Conservation (phyloP, 2,888 invertebrate genomes). For the Ferdinandea cuprea region DNA sequence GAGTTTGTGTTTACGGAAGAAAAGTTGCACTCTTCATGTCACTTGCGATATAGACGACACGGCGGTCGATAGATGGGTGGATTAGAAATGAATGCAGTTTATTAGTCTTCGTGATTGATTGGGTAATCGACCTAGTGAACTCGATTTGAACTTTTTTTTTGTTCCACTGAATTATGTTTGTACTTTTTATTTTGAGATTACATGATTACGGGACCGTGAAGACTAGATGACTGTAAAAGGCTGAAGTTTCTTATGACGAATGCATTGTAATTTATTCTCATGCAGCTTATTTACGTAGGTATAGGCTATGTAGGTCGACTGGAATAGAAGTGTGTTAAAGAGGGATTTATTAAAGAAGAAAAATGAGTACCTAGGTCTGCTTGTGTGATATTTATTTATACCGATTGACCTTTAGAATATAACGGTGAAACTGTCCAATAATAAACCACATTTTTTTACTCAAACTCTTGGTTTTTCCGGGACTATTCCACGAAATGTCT, state of each 20-base stretch:
- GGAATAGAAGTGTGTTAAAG: not conserved
- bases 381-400: too few species aligned
- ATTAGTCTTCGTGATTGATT: conserved; percentile 58
- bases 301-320: not conserved
- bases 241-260: not conserved
- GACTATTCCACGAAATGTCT: too few species aligned
- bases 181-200: not conserved
- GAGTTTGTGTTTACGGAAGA: conserved; percentile 41
- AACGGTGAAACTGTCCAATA: too few species aligned
- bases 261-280: not conserved
- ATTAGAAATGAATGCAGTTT: conserved; percentile 32
- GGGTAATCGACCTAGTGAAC: conserved; percentile 64
- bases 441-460: too few species aligned
- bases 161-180: too few species aligned
- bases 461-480: too few species aligned
- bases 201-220: not conserved
- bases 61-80: conserved; percentile 5
- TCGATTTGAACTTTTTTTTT: conserved; percentile 25
- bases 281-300: not conserved
- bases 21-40: conserved; percentile 48
- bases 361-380: not conserved
- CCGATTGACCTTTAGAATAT: too few species aligned
- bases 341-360: not conserved
- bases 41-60: conserved; percentile 20
- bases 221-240: not conserved